These are phyloP conservation scores for Cichladusa arquata DNA, from an alignment of 2,113 vertebrate genomes.

Conservation along the genomic window DNA sequence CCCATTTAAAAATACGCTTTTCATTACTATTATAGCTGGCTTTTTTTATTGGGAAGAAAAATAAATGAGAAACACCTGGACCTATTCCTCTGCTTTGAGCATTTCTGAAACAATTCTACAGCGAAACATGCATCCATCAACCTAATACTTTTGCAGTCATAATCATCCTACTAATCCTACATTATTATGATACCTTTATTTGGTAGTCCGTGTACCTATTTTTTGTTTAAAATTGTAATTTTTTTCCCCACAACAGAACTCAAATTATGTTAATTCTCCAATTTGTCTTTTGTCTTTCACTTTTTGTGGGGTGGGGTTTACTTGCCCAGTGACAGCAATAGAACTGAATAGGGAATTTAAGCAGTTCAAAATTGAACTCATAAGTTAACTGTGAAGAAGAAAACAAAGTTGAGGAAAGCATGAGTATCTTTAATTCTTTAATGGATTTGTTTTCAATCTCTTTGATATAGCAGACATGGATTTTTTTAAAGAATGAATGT, in stretches of 20 bases:
- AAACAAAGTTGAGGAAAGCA: not conserved
- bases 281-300: not conserved
- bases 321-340: not conserved
- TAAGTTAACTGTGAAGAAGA: not conserved
- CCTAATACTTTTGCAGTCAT: not conserved
- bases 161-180: not conserved
- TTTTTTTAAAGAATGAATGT: not conserved
- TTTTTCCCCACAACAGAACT: not conserved
- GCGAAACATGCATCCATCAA: not conserved
- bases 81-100: not conserved
- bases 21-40: not conserved
- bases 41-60: not conserved
- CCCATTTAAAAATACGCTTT: not conserved
- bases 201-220: not conserved
- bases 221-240: not conserved
- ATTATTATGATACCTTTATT: not conserved
- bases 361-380: not conserved
- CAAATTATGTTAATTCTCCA: not conserved
- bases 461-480: not conserved
- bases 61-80: not conserved
- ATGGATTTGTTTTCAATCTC: not conserved
- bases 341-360: not conserved
- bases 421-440: not conserved
- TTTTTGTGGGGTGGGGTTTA: not conserved
- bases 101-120: not conserved